These are phyloP conservation scores for Buceros bicornis DNA, from an alignment of 2,797 vertebrate genomes.

Conservation along the genomic window DNA sequence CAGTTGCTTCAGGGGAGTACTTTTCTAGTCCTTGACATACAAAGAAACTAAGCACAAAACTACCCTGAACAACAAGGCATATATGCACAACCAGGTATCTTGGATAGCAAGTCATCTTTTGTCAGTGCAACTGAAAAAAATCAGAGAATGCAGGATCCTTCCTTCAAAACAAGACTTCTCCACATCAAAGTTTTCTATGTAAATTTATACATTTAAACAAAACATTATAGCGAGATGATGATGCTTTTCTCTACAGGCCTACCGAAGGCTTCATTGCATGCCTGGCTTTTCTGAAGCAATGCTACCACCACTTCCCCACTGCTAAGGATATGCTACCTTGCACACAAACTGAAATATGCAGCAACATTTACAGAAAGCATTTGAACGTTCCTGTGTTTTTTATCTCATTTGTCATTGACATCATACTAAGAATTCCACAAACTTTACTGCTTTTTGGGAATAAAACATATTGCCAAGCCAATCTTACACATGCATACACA, in stretches of 20 bases:
- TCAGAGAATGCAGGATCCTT: neutral
- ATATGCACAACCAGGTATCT: neutral
- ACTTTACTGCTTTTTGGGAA: neutral
- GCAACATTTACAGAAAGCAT: neutral
- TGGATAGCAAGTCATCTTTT: neutral
- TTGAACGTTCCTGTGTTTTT: neutral
- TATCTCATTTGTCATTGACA: neutral
- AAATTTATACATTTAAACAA: neutral
- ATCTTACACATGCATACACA: neutral
- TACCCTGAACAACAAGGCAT: neutral
- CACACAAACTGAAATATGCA: neutral
- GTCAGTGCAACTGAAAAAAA: neutral
- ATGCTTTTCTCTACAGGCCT: neutral
- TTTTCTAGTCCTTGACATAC: neutral
- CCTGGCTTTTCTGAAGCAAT: neutral
- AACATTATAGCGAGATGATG: neutral
- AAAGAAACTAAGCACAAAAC: neutral
- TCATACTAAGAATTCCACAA: constrained; percentile 1
- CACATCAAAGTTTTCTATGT: neutral
- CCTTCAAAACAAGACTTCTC: neutral
- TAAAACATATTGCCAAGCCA: neutral
- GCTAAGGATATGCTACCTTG: neutral
- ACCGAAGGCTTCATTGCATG: neutral
- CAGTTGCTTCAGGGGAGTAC: neutral
- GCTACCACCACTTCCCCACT: neutral